Percentiles rank a stretch among this genome's conserved stretches.
Conservation (phyloP, 2,797 vertebrate genomes). For the Anniella stebbinsi region DNA sequence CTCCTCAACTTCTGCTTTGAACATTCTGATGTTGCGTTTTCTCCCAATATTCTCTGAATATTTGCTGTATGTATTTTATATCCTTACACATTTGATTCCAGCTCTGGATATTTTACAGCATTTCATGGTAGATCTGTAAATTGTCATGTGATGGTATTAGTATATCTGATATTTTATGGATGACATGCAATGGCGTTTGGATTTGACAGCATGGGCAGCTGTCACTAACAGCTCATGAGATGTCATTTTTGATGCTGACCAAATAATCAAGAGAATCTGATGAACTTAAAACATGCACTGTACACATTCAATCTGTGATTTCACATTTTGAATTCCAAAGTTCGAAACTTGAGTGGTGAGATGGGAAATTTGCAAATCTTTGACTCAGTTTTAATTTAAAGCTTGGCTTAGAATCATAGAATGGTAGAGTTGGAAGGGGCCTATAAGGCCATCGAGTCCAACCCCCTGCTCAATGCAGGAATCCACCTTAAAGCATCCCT, state of each 20-base stretch:
- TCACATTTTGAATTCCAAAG: background rate
- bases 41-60: too few relatives aligned
- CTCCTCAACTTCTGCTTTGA: too few relatives aligned
- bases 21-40: too few relatives aligned
- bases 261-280: background rate
- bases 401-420: too few relatives aligned
- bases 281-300: too few relatives aligned
- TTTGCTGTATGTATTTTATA: background rate
- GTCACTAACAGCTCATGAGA: background rate
- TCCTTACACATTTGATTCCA: background rate
- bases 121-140: background rate
- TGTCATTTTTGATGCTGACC: background rate
- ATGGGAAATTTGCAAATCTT: background rate
- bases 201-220: background rate
- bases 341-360: too few relatives aligned
- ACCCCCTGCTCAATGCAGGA: too few relatives aligned
- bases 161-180: background rate
- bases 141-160: background rate
- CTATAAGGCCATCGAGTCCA: too few relatives aligned
- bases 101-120: too few relatives aligned
- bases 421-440: too few relatives aligned
- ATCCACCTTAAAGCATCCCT: too few relatives aligned
- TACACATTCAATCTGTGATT: background rate
- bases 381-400: background rate
- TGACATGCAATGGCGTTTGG: background rate